phyloP scores from a whole-genome alignment of 2,888 invertebrate genomes.

The Chloroclysta siterata region DNA sequence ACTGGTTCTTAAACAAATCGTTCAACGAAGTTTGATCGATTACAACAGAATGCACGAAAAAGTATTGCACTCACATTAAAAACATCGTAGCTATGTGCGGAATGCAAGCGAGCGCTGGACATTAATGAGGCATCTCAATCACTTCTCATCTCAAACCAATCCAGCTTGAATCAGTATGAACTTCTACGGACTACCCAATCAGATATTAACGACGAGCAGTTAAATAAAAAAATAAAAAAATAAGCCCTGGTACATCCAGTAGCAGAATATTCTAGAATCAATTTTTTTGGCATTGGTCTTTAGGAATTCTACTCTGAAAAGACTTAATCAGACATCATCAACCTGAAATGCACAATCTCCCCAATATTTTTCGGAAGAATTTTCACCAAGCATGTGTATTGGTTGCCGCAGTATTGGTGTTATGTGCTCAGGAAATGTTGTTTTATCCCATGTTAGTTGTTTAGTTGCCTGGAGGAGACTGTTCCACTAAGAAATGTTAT shows the following conservation, averaged over 20 bases:
- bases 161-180: constrained; percentile 62
- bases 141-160: constrained; percentile 73
- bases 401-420: no score
- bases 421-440: no score
- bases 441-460: no score
- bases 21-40: constrained; percentile 15
- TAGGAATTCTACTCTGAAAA: no score
- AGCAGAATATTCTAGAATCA: not conserved
- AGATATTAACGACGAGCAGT: not conserved
- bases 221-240: not conserved
- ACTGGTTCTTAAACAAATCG: constrained; percentile 13
- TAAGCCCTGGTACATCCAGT: not conserved
- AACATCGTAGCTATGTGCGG: constrained; percentile 48
- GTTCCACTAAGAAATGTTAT: no score
- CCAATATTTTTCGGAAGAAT: no score
- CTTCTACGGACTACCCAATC: constrained; percentile 10
- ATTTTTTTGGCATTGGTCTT: no score
- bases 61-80: constrained; percentile 39
- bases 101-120: constrained; percentile 57
- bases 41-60: constrained; percentile 37
- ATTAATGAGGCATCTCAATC: constrained; percentile 74
- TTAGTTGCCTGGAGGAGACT: no score
- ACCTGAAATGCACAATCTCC: no score
- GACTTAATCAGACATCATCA: no score
- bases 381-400: no score